Evolutionary conservation across 2,888 invertebrate species (phyloP).

Genomic region (Plusia festucae): DNA sequence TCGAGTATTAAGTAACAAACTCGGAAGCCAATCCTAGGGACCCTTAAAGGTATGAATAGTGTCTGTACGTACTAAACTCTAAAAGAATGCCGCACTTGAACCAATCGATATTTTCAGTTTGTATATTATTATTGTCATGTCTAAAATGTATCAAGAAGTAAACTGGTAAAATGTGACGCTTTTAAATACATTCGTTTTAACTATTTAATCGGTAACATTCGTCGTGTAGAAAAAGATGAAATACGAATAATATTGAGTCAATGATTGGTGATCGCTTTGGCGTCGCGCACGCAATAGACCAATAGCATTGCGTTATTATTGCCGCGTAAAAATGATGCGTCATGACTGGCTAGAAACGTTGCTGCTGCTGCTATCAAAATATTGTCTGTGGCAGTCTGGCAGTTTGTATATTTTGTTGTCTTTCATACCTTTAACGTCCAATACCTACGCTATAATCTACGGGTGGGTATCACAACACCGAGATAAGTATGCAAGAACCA

Average conservation of each 20-base stretch:
- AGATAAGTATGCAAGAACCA: constrained; percentile 57
- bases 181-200: background rate
- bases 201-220: background rate
- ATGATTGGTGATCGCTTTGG: background rate
- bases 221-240: background rate
- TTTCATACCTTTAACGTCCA: constrained; percentile 62
- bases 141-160: constrained; percentile 21
- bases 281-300: constrained; percentile 4
- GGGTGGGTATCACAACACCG: constrained; percentile 70
- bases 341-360: background rate
- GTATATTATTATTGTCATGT: constrained; percentile 40
- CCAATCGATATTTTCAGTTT: constrained; percentile 16
- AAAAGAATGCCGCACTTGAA: constrained; percentile 2
- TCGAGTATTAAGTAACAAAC: constrained; percentile 59
- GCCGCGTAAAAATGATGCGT: background rate
- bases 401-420: constrained; percentile 11
- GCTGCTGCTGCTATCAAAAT: background rate
- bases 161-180: constrained; percentile 18
- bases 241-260: background rate
- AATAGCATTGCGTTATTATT: background rate
- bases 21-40: constrained; percentile 66
- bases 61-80: background rate
- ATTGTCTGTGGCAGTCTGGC: background rate
- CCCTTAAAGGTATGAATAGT: constrained; percentile 59
- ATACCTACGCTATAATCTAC: constrained; percentile 64